These are phyloP conservation scores for Pantherophis guttatus DNA, from an alignment of 2,113 vertebrate genomes.

Conservation along the genomic window DNA sequence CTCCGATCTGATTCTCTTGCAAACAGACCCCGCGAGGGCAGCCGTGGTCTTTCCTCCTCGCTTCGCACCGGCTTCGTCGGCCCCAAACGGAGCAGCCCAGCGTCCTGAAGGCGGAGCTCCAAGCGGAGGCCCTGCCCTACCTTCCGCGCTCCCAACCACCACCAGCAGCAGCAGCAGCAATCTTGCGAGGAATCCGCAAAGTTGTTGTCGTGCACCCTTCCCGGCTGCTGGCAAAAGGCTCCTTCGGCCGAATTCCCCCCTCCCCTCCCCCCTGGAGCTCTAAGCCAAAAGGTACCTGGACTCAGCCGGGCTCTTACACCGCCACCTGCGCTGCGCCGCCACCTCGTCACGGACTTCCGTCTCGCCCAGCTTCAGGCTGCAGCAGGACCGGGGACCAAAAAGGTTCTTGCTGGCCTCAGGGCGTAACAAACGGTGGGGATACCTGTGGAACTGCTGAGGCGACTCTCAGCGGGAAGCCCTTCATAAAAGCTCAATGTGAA, in stretches of 20 bases:
- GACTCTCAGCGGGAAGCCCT: not conserved
- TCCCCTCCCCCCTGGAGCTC: no score
- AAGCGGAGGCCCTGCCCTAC: not conserved
- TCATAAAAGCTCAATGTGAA: not conserved
- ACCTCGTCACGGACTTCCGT: not conserved
- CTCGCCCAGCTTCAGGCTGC: not conserved
- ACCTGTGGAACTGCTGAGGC: not conserved
- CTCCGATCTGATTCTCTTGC: not conserved
- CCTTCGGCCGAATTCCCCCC: not conserved
- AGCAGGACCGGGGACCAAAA: not conserved
- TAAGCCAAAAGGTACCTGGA: not conserved
- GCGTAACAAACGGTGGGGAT: not conserved
- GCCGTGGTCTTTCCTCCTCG: not conserved
- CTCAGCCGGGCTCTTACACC: not conserved
- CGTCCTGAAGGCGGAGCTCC: not conserved
- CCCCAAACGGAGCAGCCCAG: constrained; percentile 8
- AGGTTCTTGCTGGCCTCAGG: not conserved
- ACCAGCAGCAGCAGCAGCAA: not conserved
- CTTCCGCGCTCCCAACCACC: not conserved
- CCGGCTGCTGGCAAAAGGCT: not conserved
- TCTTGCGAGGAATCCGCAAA: not conserved
- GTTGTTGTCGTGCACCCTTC: not conserved
- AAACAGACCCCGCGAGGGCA: not conserved
- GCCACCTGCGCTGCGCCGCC: not conserved
- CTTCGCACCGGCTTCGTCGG: constrained; percentile 6